Conservation (phyloP, 2,888 invertebrate genomes). For the Stenichneumon culpator region DNA sequence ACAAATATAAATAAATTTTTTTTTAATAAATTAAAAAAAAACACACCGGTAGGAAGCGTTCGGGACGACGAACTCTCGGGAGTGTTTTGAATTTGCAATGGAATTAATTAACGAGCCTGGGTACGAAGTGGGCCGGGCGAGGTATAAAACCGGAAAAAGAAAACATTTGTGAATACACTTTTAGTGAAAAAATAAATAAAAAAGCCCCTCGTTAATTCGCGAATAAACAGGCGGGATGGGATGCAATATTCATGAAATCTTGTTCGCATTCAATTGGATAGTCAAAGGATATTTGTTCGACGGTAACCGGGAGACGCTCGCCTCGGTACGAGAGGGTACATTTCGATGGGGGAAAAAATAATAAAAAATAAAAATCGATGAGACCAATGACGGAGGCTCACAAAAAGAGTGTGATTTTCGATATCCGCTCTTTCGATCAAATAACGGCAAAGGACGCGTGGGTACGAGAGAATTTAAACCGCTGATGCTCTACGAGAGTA, state of each 20-base stretch:
- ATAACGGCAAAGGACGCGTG: slow-evolving; percentile 9
- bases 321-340: neutral
- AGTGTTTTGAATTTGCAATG: slow-evolving; percentile 33
- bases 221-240: neutral
- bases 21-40: neutral
- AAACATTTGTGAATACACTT: slow-evolving; percentile 22
- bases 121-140: neutral
- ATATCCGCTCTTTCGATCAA: slow-evolving; percentile 50
- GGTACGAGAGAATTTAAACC: neutral
- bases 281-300: slow-evolving; percentile 19
- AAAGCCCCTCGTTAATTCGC: slow-evolving; percentile 6
- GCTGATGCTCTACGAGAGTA: slow-evolving; percentile 2
- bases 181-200: neutral
- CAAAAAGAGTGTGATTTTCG: slow-evolving; percentile 48
- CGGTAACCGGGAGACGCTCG: neutral
- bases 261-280: slow-evolving; percentile 12
- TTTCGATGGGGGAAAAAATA: neutral
- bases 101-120: slow-evolving; percentile 31
- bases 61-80: neutral
- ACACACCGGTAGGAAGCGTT: neutral
- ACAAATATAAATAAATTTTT: neutral
- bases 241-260: neutral
- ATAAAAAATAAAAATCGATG: slow-evolving; percentile 30
- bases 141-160: neutral
- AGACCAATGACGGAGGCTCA: neutral